phyloP scores from a whole-genome alignment of 2,113 vertebrate genomes.

The Archilochus colubris region DNA sequence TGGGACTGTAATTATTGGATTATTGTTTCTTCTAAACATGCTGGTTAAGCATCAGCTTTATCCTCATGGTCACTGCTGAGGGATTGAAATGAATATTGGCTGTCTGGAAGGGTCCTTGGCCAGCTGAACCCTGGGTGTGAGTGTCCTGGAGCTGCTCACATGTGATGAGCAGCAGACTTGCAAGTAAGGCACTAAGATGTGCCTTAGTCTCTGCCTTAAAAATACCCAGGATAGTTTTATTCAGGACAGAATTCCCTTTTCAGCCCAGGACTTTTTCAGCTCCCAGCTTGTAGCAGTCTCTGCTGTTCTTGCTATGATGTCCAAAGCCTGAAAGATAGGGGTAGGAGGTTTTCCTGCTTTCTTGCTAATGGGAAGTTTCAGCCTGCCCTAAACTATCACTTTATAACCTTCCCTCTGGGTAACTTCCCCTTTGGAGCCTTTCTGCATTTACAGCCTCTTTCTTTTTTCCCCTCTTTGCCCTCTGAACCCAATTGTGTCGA shows the following conservation, averaged over 20 bases:
- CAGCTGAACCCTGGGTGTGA: not conserved
- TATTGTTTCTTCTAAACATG: not conserved
- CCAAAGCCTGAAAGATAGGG: not conserved
- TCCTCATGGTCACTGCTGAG: not conserved
- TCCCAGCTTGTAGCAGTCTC: not conserved
- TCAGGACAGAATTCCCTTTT: not conserved
- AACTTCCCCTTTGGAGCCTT: not conserved
- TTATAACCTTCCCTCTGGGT: not conserved
- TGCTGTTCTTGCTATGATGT: not conserved
- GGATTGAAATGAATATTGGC: not conserved
- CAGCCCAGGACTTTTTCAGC: not conserved
- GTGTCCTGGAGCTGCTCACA: not conserved
- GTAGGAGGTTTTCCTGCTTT: not conserved
- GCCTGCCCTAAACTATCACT: not conserved
- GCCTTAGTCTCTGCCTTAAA: not conserved
- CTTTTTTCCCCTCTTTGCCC: not conserved
- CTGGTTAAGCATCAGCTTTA: not conserved
- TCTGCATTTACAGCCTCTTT: not conserved
- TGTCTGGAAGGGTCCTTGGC: not conserved
- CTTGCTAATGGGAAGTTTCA: not conserved
- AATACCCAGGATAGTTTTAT: not conserved
- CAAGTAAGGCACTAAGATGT: not conserved
- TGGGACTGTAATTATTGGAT: not conserved
- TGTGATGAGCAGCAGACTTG: not conserved
- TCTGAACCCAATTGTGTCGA: not conserved